These are phyloP conservation scores for Myotis davidii DNA, from an alignment of 2,113 vertebrate genomes.

Conservation along the genomic window DNA sequence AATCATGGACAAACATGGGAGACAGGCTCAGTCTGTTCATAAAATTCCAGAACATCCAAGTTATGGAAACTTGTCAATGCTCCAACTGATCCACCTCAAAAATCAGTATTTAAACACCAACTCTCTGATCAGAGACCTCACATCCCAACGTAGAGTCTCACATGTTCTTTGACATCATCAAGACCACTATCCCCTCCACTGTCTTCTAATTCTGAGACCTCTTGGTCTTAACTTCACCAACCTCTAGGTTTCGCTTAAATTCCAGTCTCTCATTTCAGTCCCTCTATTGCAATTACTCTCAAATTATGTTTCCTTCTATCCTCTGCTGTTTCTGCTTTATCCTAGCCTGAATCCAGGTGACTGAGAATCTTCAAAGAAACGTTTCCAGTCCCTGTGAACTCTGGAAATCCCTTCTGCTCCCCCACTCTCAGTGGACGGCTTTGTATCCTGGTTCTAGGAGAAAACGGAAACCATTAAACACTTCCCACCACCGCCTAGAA, in stretches of 20 bases:
- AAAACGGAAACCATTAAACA: neutral
- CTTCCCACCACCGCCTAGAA: neutral
- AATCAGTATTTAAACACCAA: neutral
- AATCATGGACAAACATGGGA: neutral
- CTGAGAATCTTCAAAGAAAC: neutral
- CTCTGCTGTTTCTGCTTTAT: neutral
- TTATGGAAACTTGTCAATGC: neutral
- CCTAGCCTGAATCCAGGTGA: neutral
- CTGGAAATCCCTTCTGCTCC: neutral
- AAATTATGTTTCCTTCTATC: neutral
- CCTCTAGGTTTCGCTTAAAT: neutral
- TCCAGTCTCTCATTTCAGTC: neutral
- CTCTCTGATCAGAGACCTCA: neutral
- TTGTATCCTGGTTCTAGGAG: neutral
- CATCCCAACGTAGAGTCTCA: too few species aligned
- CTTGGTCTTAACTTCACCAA: neutral
- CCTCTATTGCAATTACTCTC: neutral
- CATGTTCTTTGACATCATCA: neutral
- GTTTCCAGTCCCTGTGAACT: neutral
- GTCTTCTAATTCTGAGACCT: neutral
- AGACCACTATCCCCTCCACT: neutral
- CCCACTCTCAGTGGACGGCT: neutral
- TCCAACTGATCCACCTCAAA: neutral
- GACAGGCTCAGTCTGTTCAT: neutral
- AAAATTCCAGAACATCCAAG: neutral